Percentiles rank a stretch among this genome's conserved stretches.
Conservation (phyloP, 2,888 invertebrate genomes). For the Masnerella sp. region DNA sequence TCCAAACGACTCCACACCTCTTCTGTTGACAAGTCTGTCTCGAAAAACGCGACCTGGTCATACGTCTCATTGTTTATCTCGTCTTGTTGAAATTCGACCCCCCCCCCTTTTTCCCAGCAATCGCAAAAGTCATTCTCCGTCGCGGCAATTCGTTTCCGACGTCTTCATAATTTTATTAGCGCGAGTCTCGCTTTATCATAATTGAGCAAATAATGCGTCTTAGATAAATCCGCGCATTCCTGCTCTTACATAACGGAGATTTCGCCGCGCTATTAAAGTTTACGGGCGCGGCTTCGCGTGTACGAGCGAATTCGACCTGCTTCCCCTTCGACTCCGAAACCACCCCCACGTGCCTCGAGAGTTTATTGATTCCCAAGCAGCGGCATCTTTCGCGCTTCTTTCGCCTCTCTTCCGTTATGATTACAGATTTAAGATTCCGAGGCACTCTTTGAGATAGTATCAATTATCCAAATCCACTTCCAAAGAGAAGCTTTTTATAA, state of each 20-base stretch:
- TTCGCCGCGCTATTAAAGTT: constrained; percentile 75
- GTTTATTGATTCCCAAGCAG: constrained; percentile 76
- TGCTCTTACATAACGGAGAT: constrained; percentile 65
- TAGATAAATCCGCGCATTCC: constrained; percentile 47
- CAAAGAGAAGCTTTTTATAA: constrained; percentile 20
- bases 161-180: constrained; percentile 37
- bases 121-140: too few relatives aligned
- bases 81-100: too few relatives aligned
- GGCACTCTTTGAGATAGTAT: constrained; percentile 32
- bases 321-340: constrained; percentile 56
- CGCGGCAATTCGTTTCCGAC: constrained; percentile 19
- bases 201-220: constrained; percentile 54
- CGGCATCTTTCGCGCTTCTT: constrained; percentile 70
- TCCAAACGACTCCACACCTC: too few relatives aligned
- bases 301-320: constrained; percentile 66
- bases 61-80: too few relatives aligned
- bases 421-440: constrained; percentile 44
- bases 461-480: constrained; percentile 38
- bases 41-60: too few relatives aligned
- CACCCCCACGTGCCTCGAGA: constrained; percentile 63
- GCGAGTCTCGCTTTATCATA: constrained; percentile 48
- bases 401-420: constrained; percentile 59
- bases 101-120: too few relatives aligned
- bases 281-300: constrained; percentile 75
- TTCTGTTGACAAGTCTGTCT: too few relatives aligned